Conservation (phyloP, 2,797 vertebrate species). For the Mus caroli region DNA sequence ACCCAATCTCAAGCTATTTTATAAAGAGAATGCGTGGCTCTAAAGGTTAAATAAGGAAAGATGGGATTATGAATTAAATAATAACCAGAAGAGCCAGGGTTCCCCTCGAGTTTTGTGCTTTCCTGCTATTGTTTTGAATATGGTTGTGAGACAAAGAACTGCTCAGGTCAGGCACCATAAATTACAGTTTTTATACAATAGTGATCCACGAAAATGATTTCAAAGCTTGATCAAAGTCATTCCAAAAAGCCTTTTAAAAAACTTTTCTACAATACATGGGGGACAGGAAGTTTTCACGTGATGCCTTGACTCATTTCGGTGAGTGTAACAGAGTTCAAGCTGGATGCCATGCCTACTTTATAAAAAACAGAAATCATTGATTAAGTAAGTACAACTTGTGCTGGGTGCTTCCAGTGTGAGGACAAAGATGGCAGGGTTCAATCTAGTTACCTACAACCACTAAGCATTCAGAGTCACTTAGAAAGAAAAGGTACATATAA, state of each 20-base stretch:
- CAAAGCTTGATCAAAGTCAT: constrained; percentile 93
- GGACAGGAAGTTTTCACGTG: constrained; percentile 70
- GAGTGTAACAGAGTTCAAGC: constrained; percentile 69
- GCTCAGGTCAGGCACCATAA: constrained; percentile 96
- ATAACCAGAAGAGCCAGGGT: constrained; percentile 94
- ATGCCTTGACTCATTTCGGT: constrained; percentile 77
- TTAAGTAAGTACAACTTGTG: constrained; percentile 23
- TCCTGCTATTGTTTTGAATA: constrained; percentile 92
- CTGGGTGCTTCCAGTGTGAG: neutral
- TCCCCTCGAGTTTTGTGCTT: constrained; percentile 91
- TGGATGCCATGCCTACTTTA: constrained; percentile 64
- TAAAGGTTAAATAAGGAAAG: constrained; percentile 92
- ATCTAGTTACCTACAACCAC: constrained; percentile 40
- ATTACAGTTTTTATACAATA: constrained; percentile 94
- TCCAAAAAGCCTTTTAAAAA: constrained; percentile 86
- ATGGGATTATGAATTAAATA: constrained; percentile 93
- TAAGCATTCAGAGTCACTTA: constrained; percentile 35
- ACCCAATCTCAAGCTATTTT: constrained; percentile 90
- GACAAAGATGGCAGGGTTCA: constrained; percentile 51
- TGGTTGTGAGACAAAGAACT: constrained; percentile 95
- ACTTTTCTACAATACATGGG: constrained; percentile 83
- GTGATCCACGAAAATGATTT: constrained; percentile 92
- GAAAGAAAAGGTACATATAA: neutral
- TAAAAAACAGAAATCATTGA: constrained; percentile 60
- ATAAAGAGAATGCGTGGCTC: constrained; percentile 92